These are phyloP conservation scores for Amblyteles armatorius DNA, from an alignment of 2,888 invertebrate species.

Conservation along the genomic window DNA sequence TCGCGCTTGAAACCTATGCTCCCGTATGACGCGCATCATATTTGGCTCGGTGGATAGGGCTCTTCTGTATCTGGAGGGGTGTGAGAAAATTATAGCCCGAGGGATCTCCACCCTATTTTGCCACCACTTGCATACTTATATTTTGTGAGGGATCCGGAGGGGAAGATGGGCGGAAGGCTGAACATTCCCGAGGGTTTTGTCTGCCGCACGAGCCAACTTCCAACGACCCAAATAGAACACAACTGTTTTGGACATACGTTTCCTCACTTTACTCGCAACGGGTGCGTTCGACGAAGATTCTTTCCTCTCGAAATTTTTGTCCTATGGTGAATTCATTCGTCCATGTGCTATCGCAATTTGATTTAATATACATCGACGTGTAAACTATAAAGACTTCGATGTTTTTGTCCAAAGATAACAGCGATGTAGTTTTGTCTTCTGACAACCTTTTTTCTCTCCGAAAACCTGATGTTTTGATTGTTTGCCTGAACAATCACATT, in stretches of 20 bases:
- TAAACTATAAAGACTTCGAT: not conserved
- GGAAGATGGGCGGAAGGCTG: not conserved
- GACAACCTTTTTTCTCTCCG: too few relatives aligned
- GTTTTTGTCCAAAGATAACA: too few relatives aligned
- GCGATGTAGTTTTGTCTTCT: too few relatives aligned
- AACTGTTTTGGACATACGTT: not conserved
- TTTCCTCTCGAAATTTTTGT: not conserved
- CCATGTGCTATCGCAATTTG: not conserved
- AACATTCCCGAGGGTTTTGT: not conserved
- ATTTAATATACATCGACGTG: not conserved
- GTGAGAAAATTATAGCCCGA: not conserved
- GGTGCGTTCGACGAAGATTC: not conserved
- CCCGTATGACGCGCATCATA: not conserved
- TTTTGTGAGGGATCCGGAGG: not conserved
- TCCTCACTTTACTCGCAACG: not conserved
- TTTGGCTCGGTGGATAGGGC: not conserved
- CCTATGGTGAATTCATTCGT: not conserved
- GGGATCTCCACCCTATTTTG: not conserved
- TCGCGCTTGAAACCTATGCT: not conserved
- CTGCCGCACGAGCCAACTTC: not conserved
- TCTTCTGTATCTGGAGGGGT: not conserved
- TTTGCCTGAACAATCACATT: too few relatives aligned
- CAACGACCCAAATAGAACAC: not conserved
- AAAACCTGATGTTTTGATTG: too few relatives aligned
- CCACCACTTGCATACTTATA: constrained; percentile 5